Evolutionary conservation across 2,888 invertebrate genomes (phyloP).

Genomic region (Acrobasis suavella): DNA sequence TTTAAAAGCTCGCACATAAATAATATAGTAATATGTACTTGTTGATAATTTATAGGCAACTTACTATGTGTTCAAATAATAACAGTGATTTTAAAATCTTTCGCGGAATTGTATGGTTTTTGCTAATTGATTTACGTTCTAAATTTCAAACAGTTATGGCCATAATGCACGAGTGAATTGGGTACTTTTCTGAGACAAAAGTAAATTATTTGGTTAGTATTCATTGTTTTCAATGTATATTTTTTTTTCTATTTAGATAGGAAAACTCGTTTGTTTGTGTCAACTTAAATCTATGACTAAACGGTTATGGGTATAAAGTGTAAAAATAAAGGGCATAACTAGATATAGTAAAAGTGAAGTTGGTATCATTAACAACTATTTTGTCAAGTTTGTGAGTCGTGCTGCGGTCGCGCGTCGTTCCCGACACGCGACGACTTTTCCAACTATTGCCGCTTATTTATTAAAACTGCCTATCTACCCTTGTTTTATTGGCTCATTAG

Average conservation of each 20-base stretch:
- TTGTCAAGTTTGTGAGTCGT: conserved; percentile 6
- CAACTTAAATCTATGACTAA: too few relatives aligned
- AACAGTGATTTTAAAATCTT: not conserved
- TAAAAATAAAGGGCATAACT: too few relatives aligned
- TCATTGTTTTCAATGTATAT: too few relatives aligned
- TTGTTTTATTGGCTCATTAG: conserved; percentile 9
- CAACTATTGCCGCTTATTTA: conserved; percentile 11
- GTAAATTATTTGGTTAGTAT: too few relatives aligned
- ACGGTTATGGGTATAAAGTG: too few relatives aligned
- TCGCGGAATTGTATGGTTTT: not conserved
- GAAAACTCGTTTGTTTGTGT: too few relatives aligned
- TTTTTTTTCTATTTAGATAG: too few relatives aligned
- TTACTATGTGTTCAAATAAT: not conserved
- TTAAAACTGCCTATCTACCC: not conserved
- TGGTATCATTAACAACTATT: not conserved
- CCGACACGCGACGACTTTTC: conserved; percentile 1
- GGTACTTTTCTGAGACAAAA: too few relatives aligned
- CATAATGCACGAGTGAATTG: too few relatives aligned
- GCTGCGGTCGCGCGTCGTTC: conserved; percentile 5
- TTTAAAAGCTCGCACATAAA: conserved; percentile 5
- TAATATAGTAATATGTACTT: conserved; percentile 6
- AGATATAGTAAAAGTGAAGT: not conserved
- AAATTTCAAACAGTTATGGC: too few relatives aligned
- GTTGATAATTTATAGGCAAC: not conserved
- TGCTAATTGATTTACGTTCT: not conserved